These are phyloP conservation scores for Lochmaea capreae DNA, from an alignment of 2,888 invertebrate genomes.

Conservation along the genomic window DNA sequence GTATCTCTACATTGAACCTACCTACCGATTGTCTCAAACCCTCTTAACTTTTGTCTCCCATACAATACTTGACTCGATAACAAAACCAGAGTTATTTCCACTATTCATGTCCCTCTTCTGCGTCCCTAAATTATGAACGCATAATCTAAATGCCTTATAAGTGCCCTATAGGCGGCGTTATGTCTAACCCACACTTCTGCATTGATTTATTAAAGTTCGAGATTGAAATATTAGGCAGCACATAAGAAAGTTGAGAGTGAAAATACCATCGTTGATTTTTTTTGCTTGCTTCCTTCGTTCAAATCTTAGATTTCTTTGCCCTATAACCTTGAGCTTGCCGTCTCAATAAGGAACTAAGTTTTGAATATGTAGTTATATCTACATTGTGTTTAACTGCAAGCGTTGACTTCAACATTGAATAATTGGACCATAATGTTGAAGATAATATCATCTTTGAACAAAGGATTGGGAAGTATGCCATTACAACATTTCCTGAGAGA, in stretches of 20 bases:
- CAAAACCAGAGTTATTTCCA: slow-evolving; percentile 10
- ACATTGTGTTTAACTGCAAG: too few species aligned
- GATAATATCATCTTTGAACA: too few species aligned
- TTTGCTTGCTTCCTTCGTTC: too few species aligned
- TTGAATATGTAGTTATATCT: too few species aligned
- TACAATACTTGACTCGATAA: slow-evolving; percentile 24
- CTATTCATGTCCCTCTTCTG: not conserved
- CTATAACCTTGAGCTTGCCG: too few species aligned
- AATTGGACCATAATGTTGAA: too few species aligned
- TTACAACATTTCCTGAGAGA: too few species aligned
- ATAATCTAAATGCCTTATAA: slow-evolving; percentile 31
- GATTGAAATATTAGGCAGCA: slow-evolving; percentile 1
- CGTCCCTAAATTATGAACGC: slow-evolving; percentile 6
- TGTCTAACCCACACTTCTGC: slow-evolving; percentile 5
- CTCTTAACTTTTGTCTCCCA: slow-evolving; percentile 13
- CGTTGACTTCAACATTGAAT: too few species aligned
- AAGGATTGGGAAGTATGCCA: too few species aligned
- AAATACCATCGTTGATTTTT: not conserved
- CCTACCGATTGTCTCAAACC: slow-evolving; percentile 19
- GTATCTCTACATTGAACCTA: slow-evolving; percentile 1
- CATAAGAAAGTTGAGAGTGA: not conserved
- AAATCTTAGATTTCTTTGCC: too few species aligned
- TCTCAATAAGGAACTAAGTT: too few species aligned
- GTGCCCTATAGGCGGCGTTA: slow-evolving; percentile 16
- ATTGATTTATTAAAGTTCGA: slow-evolving; percentile 12